These are phyloP conservation scores for Petromus typicus DNA, from an alignment of 2,113 vertebrate species.

Conservation along the genomic window DNA sequence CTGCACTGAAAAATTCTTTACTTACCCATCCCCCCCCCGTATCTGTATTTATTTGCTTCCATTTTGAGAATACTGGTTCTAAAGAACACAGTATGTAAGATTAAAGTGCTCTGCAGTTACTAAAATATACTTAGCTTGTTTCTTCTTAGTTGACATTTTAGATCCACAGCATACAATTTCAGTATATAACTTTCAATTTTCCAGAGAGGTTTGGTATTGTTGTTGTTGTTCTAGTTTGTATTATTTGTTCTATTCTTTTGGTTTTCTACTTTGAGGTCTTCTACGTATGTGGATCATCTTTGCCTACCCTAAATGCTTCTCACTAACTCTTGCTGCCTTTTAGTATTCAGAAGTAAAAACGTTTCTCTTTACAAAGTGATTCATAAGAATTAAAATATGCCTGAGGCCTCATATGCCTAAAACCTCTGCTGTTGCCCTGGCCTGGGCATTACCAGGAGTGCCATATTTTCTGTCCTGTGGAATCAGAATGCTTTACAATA, in stretches of 20 bases:
- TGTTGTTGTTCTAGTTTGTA: not conserved
- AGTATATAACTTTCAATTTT: constrained; percentile 2
- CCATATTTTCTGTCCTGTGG: not conserved
- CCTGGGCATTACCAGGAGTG: not conserved
- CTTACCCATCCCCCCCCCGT: not conserved
- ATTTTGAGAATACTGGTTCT: not conserved
- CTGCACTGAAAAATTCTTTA: not conserved
- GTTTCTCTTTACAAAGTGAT: constrained; percentile 2
- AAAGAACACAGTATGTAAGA: not conserved
- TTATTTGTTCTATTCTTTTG: not conserved
- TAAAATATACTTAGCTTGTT: not conserved
- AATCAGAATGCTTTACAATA: not conserved
- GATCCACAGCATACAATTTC: not conserved
- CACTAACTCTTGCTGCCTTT: not conserved
- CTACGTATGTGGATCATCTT: not conserved
- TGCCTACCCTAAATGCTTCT: not conserved
- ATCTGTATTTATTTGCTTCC: not conserved
- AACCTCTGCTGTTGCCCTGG: not conserved
- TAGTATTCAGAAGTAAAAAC: not conserved
- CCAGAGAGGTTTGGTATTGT: not conserved
- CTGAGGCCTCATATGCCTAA: not conserved
- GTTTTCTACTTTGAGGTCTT: not conserved
- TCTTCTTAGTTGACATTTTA: not conserved
- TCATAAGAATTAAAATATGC: not conserved
- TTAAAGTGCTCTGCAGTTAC: not conserved